Evolutionary conservation across 2,888 invertebrate genomes (phyloP).

Genomic region (Drosophila percnosoma): DNA sequence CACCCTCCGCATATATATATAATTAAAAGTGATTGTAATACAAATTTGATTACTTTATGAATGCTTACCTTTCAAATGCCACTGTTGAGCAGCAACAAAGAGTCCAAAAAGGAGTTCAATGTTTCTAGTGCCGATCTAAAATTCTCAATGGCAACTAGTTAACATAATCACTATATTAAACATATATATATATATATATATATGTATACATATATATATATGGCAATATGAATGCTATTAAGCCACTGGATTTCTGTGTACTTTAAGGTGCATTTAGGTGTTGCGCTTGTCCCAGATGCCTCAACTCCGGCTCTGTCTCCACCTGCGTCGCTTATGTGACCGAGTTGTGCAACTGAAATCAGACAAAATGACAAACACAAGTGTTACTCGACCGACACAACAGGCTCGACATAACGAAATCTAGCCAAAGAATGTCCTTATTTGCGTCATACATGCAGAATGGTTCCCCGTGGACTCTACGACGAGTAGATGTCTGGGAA

Average conservation of each 20-base stretch:
- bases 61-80: constrained; percentile 44
- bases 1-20: not conserved
- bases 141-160: constrained; percentile 23
- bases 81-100: constrained; percentile 37
- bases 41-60: not conserved
- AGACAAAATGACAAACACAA: constrained; percentile 37
- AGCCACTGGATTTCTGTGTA: constrained; percentile 33
- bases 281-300: constrained; percentile 22
- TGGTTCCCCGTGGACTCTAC: constrained; percentile 17
- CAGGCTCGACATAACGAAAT: not conserved
- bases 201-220: constrained; percentile 25
- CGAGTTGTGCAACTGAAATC: constrained; percentile 70
- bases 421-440: not conserved
- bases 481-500: constrained; percentile 8
- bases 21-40: not conserved
- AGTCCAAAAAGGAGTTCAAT: constrained; percentile 26
- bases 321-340: constrained; percentile 47
- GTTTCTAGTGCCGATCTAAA: constrained; percentile 8
- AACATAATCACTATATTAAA: constrained; percentile 30
- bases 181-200: constrained; percentile 3
- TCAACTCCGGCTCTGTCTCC: constrained; percentile 49
- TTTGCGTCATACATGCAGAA: constrained; percentile 42
- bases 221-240: constrained; percentile 41
- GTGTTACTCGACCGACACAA: constrained; percentile 15
- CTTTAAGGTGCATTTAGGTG: constrained; percentile 29